Evolutionary conservation across 1,140 invertebrate species (phyloP).

Genomic region (Pteromalus puparum): DNA sequence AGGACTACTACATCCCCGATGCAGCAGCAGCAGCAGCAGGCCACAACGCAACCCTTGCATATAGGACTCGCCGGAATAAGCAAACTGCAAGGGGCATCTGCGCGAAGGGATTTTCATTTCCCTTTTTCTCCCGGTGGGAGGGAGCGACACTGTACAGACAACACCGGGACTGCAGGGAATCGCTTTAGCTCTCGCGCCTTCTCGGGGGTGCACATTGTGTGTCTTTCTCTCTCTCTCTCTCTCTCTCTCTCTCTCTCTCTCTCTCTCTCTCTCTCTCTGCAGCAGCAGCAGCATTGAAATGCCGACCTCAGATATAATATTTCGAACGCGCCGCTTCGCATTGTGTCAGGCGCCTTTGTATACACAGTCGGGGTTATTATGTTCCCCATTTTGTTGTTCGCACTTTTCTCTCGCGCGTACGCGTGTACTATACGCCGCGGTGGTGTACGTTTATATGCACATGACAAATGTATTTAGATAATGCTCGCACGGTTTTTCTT

Average conservation of each 20-base stretch:
- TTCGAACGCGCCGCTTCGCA: conserved; percentile 61
- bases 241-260: neutral
- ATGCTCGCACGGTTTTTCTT: conserved; percentile 41
- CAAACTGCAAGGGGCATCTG: conserved; percentile 59
- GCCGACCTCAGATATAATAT: conserved; percentile 64
- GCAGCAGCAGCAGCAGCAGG: neutral
- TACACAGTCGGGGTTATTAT: conserved; percentile 46
- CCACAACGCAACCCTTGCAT: conserved; percentile 64
- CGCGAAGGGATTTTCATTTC: conserved; percentile 67
- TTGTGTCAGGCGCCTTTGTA: conserved; percentile 62
- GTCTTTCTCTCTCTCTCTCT: too few relatives aligned
- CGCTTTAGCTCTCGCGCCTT: conserved; percentile 67
- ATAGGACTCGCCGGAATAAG: neutral
- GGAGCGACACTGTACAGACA: conserved; percentile 52
- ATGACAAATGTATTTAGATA: conserved; percentile 42
- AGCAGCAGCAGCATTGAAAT: conserved; percentile 54
- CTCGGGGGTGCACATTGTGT: conserved; percentile 60
- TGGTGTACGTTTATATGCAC: neutral
- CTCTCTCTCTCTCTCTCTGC: conserved; percentile 1
- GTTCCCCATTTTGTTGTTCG: conserved; percentile 40
- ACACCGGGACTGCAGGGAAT: conserved; percentile 57
- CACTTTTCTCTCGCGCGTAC: neutral
- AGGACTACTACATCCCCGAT: conserved; percentile 8
- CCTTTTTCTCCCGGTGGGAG: conserved; percentile 50
- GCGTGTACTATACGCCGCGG: neutral